phyloP scores from a whole-genome alignment of 1,140 invertebrate species.

The Dreissena polymorpha region DNA sequence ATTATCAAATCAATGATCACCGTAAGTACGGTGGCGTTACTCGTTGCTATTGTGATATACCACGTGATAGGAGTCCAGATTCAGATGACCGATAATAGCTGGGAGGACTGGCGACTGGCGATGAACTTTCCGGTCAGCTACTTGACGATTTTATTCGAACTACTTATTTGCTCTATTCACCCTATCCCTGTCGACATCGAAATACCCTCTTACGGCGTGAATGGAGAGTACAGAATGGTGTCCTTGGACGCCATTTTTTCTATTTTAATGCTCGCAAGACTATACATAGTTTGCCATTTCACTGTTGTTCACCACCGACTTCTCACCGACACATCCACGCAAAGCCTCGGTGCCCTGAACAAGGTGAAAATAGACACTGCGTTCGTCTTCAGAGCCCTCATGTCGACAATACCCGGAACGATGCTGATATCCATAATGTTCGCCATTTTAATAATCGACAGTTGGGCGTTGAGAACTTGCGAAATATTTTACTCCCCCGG shows the following conservation, averaged over 20 bases:
- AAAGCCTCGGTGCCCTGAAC: slow-evolving; percentile 78
- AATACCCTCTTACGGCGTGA: slow-evolving; percentile 52
- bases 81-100: slow-evolving; percentile 71
- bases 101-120: slow-evolving; percentile 74
- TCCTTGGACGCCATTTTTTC: slow-evolving; percentile 76
- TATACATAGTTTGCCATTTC: slow-evolving; percentile 76
- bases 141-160: slow-evolving; percentile 67
- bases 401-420: slow-evolving; percentile 77
- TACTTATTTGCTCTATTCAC: slow-evolving; percentile 71
- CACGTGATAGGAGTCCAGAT: slow-evolving; percentile 71
- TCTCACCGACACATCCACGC: slow-evolving; percentile 76
- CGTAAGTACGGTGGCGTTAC: slow-evolving; percentile 71
- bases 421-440: slow-evolving; percentile 73
- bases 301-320: slow-evolving; percentile 77
- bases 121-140: slow-evolving; percentile 62
- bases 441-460: slow-evolving; percentile 72
- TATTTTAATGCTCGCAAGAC: slow-evolving; percentile 77
- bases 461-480: slow-evolving; percentile 77
- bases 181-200: slow-evolving; percentile 72
- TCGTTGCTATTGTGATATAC: slow-evolving; percentile 69
- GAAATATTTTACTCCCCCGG: slow-evolving; percentile 72
- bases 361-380: slow-evolving; percentile 77
- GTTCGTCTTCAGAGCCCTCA: slow-evolving; percentile 79
- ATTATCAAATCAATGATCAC: slow-evolving; percentile 84
- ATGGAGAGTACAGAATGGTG: slow-evolving; percentile 54